phyloP scores from a whole-genome alignment of 2,797 vertebrate species.

The Microcaecilia unicolor region DNA sequence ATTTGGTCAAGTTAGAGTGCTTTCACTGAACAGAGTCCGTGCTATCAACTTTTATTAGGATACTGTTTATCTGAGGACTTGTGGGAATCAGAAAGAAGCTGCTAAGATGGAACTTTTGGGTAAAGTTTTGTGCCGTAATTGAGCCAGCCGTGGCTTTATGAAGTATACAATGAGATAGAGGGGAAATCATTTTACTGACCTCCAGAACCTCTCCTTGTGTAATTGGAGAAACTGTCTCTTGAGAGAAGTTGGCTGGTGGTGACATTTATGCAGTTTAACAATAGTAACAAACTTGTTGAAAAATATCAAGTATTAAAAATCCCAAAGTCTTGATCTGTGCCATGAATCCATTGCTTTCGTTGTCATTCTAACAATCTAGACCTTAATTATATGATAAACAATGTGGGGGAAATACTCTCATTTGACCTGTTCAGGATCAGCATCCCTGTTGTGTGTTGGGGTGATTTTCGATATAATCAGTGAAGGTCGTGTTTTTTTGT shows the following conservation, averaged over 20 bases:
- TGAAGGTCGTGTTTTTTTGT: too few relatives aligned
- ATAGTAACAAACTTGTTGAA: too few relatives aligned
- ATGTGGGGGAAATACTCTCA: too few relatives aligned
- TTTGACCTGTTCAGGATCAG: too few relatives aligned
- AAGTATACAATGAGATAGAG: neutral
- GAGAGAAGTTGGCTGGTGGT: slow-evolving; percentile 3
- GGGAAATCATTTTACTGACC: slow-evolving; percentile 5
- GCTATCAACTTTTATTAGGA: slow-evolving; percentile 43
- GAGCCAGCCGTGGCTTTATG: slow-evolving; percentile 17
- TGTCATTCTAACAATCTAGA: too few relatives aligned
- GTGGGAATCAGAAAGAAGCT: slow-evolving; percentile 21
- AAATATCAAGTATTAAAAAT: too few relatives aligned
- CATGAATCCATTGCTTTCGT: too few relatives aligned
- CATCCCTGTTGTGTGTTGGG: too few relatives aligned
- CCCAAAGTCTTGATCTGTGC: too few relatives aligned
- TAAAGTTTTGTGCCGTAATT: slow-evolving; percentile 5
- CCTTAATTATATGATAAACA: too few relatives aligned
- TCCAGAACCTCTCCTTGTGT: slow-evolving; percentile 14
- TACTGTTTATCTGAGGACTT: slow-evolving; percentile 41
- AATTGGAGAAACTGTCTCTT: slow-evolving; percentile 1
- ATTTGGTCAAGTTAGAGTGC: slow-evolving; percentile 32
- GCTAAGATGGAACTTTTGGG: slow-evolving; percentile 27
- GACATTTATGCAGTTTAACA: too few relatives aligned
- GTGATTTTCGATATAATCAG: too few relatives aligned
- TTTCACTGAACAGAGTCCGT: slow-evolving; percentile 36